Percentiles rank a stretch among this genome's conserved stretches.
phyloP scores from a whole-genome alignment of 2,888 invertebrate genomes.

The Protodeltote pygarga region DNA sequence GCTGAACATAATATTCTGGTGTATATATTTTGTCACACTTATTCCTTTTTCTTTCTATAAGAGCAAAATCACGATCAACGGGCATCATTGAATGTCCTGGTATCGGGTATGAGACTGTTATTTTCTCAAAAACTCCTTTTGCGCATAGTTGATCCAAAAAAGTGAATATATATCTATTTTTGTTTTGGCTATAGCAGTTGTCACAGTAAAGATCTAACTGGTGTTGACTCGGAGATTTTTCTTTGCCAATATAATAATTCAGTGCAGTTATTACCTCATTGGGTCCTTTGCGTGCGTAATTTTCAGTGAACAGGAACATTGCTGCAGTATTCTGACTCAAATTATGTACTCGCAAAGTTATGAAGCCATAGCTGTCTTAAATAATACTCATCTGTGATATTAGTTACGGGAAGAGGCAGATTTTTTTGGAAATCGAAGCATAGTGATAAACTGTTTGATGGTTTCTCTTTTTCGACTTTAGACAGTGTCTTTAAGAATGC shows the following conservation, averaged over 20 bases:
- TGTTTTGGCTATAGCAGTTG: constrained; percentile 1
- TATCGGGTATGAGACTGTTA: constrained; percentile 34
- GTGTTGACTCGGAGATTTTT: not conserved
- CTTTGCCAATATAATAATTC: constrained; percentile 1
- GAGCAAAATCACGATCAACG: constrained; percentile 46
- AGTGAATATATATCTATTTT: constrained; percentile 30
- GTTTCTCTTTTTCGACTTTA: not conserved
- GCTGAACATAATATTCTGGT: constrained; percentile 8
- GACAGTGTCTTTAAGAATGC: not conserved
- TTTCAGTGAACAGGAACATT: constrained; percentile 7
- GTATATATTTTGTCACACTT: constrained; percentile 19
- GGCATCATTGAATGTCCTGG: constrained; percentile 50
- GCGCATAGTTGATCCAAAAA: constrained; percentile 33
- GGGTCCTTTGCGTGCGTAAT: constrained; percentile 9
- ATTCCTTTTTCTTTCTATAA: constrained; percentile 23
- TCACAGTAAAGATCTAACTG: constrained; percentile 7
- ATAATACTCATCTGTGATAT: constrained; percentile 8
- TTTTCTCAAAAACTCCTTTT: constrained; percentile 23
- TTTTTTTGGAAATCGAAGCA: constrained; percentile 11
- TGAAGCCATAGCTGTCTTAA: constrained; percentile 11
- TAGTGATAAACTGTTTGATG: constrained; percentile 8
- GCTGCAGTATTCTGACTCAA: constrained; percentile 3
- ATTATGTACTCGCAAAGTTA: constrained; percentile 14
- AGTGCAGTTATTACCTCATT: constrained; percentile 11
- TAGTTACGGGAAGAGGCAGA: constrained; percentile 7